These are phyloP conservation scores for Vidua macroura DNA, from an alignment of 2,113 vertebrate species.

Conservation along the genomic window DNA sequence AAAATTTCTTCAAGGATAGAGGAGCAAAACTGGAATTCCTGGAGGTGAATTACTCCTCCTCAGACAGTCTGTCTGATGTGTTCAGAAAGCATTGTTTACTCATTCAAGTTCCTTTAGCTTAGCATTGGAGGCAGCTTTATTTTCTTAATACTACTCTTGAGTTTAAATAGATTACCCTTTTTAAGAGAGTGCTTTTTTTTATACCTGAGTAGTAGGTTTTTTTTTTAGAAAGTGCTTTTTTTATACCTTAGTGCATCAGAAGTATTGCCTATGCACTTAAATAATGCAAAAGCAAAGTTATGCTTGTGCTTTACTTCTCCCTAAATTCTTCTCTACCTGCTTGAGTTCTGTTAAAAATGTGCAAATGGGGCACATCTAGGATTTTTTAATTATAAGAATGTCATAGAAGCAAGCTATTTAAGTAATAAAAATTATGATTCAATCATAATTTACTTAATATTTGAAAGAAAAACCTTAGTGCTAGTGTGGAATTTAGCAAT, in stretches of 20 bases:
- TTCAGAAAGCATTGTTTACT: background rate
- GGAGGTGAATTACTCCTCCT: background rate
- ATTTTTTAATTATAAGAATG: background rate
- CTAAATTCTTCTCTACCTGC: background rate
- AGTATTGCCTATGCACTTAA: background rate
- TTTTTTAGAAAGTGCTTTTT: background rate
- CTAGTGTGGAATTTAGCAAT: background rate
- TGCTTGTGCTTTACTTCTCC: rapidly evolving
- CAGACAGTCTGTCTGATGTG: background rate
- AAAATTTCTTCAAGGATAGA: background rate
- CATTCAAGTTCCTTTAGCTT: background rate
- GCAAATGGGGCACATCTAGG: background rate
- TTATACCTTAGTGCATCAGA: background rate
- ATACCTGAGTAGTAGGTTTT: background rate
- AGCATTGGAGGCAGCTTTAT: background rate
- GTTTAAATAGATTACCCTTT: background rate
- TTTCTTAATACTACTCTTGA: background rate
- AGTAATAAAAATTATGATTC: background rate
- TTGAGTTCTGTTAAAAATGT: background rate
- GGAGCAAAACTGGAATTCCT: background rate
- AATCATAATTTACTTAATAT: background rate
- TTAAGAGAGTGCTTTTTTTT: background rate
- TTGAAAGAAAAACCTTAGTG: background rate
- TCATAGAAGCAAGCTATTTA: background rate
- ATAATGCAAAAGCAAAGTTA: background rate